These are phyloP conservation scores for Atta texana DNA, from an alignment of 1,140 invertebrate genomes.

Conservation along the genomic window DNA sequence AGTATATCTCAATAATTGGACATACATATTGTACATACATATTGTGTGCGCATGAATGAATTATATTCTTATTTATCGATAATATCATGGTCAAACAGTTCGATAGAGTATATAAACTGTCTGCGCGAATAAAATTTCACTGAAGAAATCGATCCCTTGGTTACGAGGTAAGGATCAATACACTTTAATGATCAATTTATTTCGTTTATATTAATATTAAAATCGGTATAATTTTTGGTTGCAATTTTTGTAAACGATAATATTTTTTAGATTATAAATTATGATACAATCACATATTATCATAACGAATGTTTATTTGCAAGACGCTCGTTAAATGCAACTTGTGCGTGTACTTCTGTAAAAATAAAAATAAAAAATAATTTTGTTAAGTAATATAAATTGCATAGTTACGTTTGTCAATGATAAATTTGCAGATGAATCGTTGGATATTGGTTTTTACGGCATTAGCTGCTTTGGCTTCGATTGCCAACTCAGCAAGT, in stretches of 20 bases:
- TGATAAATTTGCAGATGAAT: slow-evolving; percentile 55
- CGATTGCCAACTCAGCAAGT: slow-evolving; percentile 1
- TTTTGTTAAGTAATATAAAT: too few species aligned
- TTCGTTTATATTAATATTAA: background rate
- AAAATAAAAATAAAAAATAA: too few species aligned
- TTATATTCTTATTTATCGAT: slow-evolving; percentile 28
- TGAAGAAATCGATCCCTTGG: background rate
- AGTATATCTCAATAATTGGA: background rate
- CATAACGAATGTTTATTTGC: too few species aligned
- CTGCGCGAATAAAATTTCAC: background rate
- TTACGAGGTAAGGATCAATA: slow-evolving; percentile 22
- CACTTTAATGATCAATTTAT: background rate
- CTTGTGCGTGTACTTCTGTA: too few species aligned
- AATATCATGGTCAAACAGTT: slow-evolving; percentile 38
- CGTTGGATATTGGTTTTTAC: slow-evolving; percentile 40
- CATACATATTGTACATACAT: background rate
- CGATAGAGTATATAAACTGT: slow-evolving; percentile 1
- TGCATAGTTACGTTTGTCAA: background rate
- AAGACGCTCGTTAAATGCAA: too few species aligned
- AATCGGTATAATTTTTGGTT: background rate
- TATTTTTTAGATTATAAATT: too few species aligned
- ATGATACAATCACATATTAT: too few species aligned
- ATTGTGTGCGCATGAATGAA: slow-evolving; percentile 4
- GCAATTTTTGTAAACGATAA: background rate
- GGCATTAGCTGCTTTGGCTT: slow-evolving; percentile 23